Evolutionary conservation across 2,888 invertebrate genomes (phyloP).

Genomic region (Lordiphosa fenestrarum): DNA sequence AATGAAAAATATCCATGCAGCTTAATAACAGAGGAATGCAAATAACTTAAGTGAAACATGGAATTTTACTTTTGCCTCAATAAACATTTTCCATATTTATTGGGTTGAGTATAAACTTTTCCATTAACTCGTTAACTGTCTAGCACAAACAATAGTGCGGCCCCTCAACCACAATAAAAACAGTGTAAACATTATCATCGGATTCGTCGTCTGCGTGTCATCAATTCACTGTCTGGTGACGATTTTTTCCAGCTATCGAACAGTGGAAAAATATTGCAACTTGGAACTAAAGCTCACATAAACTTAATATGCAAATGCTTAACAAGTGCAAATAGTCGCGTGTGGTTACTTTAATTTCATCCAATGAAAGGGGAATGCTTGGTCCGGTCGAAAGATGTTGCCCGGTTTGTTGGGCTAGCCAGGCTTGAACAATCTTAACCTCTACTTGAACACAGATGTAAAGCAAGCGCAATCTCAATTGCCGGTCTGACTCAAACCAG

Average conservation of each 20-base stretch:
- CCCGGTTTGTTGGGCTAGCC: constrained; percentile 13
- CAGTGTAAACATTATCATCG: constrained; percentile 54
- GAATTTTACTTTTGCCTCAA: constrained; percentile 14
- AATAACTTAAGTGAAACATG: constrained; percentile 29
- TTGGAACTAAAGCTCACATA: constrained; percentile 41
- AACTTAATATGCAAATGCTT: constrained; percentile 57
- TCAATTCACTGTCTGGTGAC: constrained; percentile 53
- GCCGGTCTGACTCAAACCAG: neutral
- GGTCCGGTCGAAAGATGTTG: constrained; percentile 1
- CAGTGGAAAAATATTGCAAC: constrained; percentile 58
- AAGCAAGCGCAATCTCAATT: constrained; percentile 2
- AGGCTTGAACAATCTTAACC: constrained; percentile 40
- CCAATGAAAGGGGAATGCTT: constrained; percentile 11
- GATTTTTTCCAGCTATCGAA: constrained; percentile 34
- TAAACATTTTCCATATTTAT: constrained; percentile 21
- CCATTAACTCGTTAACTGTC: constrained; percentile 72
- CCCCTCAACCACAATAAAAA: constrained; percentile 25
- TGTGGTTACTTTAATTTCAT: constrained; percentile 42
- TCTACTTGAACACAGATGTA: constrained; percentile 23
- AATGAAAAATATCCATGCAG: constrained; percentile 10
- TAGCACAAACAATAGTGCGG: constrained; percentile 52
- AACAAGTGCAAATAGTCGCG: constrained; percentile 36
- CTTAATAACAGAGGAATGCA: constrained; percentile 36
- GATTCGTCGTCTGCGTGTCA: constrained; percentile 45
- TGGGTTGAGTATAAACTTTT: constrained; percentile 61